Percentiles rank a stretch among this genome's conserved stretches.
These are phyloP conservation scores for Caenorhabditis afra DNA, from an alignment of 2,888 invertebrate genomes.

Conservation along the genomic window DNA sequence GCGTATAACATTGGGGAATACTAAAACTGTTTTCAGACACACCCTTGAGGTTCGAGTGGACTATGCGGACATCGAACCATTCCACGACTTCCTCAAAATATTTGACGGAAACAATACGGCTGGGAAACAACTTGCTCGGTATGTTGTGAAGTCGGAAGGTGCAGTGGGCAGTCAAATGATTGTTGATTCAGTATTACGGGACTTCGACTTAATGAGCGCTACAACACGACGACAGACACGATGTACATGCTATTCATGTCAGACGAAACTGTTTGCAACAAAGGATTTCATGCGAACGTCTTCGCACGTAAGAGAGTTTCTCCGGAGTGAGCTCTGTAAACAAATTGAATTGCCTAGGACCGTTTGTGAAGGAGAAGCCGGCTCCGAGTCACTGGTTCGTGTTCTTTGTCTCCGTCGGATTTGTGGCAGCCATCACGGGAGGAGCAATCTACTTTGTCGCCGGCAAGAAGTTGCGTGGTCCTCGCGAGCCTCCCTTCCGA, in stretches of 20 bases:
- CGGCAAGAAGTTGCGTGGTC: not conserved
- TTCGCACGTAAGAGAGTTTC: slow-evolving; percentile 25
- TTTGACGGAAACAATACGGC: slow-evolving; percentile 33
- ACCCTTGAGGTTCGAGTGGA: slow-evolving; percentile 15
- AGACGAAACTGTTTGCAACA: slow-evolving; percentile 20
- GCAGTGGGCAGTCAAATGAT: not conserved
- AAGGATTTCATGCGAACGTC: slow-evolving; percentile 38
- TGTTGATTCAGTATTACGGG: slow-evolving; percentile 11
- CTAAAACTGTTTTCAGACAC: slow-evolving; percentile 20
- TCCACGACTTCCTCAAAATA: slow-evolving; percentile 32
- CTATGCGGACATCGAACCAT: slow-evolving; percentile 25
- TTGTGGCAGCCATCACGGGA: not conserved
- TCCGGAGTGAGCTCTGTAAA: not conserved
- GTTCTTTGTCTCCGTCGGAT: not conserved
- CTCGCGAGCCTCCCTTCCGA: not conserved
- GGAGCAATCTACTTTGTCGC: not conserved
- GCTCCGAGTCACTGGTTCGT: not conserved
- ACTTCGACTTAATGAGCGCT: not conserved
- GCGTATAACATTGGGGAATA: not conserved
- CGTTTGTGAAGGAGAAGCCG: not conserved
- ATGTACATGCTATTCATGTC: slow-evolving; percentile 13
- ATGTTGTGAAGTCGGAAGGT: not conserved
- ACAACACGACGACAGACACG: slow-evolving; percentile 8
- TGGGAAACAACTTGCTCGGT: slow-evolving; percentile 2
- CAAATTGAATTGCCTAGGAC: not conserved